Evolutionary conservation across 2,113 vertebrate species (phyloP).

Genomic region (Antechinus stuartii): DNA sequence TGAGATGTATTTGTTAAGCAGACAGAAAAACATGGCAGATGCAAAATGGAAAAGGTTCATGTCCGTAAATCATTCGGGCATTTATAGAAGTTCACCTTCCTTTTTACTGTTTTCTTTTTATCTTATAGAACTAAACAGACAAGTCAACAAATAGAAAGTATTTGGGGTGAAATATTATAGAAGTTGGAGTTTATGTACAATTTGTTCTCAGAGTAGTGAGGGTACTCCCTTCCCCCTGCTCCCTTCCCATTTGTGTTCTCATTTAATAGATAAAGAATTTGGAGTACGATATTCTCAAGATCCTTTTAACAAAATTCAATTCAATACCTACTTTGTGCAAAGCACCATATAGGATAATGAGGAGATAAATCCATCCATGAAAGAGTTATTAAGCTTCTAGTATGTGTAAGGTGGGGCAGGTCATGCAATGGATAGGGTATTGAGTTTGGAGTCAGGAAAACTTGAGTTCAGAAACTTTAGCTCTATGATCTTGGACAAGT

Average conservation of each 20-base stretch:
- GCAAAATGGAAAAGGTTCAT: not conserved
- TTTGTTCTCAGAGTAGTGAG: not conserved
- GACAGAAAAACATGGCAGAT: not conserved
- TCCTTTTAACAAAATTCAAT: not conserved
- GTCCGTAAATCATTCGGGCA: not conserved
- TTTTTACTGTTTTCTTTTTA: not conserved
- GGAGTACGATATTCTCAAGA: not conserved
- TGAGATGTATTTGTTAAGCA: not conserved
- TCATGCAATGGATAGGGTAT: not conserved
- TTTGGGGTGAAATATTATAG: not conserved
- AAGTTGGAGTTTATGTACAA: not conserved
- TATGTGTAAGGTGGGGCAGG: not conserved
- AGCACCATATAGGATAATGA: not conserved
- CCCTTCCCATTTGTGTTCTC: not conserved
- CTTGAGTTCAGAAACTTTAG: not conserved
- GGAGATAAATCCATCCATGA: not conserved
- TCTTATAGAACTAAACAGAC: not conserved
- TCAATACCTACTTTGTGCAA: not conserved
- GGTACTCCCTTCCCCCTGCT: not conserved
- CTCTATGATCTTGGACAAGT: not conserved
- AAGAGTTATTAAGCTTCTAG: not conserved
- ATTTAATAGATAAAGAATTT: not conserved
- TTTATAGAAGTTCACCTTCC: not conserved
- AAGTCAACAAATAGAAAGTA: not conserved
- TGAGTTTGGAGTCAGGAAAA: not conserved